Conservation (phyloP, 2,797 vertebrate genomes). For the Morelia viridis region DNA sequence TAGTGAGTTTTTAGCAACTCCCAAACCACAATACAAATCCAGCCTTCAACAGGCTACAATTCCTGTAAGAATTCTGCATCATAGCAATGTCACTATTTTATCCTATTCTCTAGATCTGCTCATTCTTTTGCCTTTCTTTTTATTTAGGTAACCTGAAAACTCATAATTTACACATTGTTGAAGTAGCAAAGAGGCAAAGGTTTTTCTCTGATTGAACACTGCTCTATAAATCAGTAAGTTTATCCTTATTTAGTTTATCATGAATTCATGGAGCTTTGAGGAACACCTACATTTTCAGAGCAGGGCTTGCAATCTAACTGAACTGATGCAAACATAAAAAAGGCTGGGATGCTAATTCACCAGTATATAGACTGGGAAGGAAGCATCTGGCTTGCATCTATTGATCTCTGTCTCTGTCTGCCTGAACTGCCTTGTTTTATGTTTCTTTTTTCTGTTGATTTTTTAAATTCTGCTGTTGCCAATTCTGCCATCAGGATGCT, state of each 20-base stretch:
- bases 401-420: background rate
- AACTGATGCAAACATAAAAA: background rate
- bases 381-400: background rate
- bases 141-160: background rate
- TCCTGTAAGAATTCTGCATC: slow-evolving; percentile 38
- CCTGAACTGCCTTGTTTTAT: background rate
- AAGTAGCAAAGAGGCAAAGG: background rate
- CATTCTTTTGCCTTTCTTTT: slow-evolving; percentile 26
- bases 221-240: background rate
- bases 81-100: slow-evolving; percentile 37
- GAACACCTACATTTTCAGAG: background rate
- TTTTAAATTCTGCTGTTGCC: background rate
- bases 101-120: slow-evolving; percentile 40
- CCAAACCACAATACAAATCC: slow-evolving; percentile 45
- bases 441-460: background rate
- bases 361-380: background rate
- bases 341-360: background rate
- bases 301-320: background rate
- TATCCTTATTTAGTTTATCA: background rate
- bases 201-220: background rate
- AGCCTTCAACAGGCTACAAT: fast-evolving
- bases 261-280: background rate
- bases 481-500: background rate
- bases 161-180: background rate
- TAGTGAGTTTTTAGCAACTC: slow-evolving; percentile 24